These are phyloP conservation scores for Fragum sueziense DNA, from an alignment of 2,888 invertebrate genomes.

Conservation along the genomic window DNA sequence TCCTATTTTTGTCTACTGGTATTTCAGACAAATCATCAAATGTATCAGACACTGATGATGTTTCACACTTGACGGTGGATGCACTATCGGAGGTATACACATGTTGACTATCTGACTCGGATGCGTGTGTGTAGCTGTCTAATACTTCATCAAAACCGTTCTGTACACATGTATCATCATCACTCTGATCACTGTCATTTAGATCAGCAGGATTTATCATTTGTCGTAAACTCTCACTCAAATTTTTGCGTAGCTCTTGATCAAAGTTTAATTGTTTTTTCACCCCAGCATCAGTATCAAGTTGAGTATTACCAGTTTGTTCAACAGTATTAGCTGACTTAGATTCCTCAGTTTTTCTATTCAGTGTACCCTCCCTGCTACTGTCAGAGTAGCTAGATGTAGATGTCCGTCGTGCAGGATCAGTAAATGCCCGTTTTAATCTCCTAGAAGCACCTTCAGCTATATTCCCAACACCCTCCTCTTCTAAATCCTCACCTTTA, in stretches of 20 bases:
- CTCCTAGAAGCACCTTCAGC: constrained; percentile 12
- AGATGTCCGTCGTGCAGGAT: constrained; percentile 39
- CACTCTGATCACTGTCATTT: constrained; percentile 69
- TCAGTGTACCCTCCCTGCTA: background rate
- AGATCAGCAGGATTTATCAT: constrained; percentile 67
- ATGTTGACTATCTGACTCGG: background rate
- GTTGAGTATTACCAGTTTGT: constrained; percentile 1
- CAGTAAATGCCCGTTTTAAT: constrained; percentile 58
- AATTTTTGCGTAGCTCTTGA: constrained; percentile 57
- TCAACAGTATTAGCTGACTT: background rate
- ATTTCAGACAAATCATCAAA: constrained; percentile 9
- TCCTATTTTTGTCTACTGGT: too few species aligned
- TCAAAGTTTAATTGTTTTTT: constrained; percentile 57
- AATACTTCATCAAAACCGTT: constrained; percentile 71
- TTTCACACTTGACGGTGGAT: background rate
- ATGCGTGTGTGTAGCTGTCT: constrained; percentile 35
- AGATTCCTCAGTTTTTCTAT: constrained; percentile 11
- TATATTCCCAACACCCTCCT: constrained; percentile 7
- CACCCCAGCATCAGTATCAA: constrained; percentile 1
- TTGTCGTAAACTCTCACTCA: constrained; percentile 67
- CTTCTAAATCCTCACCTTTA: constrained; percentile 31
- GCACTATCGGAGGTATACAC: background rate
- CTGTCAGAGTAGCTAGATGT: constrained; percentile 6
- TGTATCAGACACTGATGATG: background rate
- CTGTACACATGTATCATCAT: constrained; percentile 72